Base-by-base conservation (phyloP, 2,888 invertebrate species). In the Anthoptus insignis region DNA sequence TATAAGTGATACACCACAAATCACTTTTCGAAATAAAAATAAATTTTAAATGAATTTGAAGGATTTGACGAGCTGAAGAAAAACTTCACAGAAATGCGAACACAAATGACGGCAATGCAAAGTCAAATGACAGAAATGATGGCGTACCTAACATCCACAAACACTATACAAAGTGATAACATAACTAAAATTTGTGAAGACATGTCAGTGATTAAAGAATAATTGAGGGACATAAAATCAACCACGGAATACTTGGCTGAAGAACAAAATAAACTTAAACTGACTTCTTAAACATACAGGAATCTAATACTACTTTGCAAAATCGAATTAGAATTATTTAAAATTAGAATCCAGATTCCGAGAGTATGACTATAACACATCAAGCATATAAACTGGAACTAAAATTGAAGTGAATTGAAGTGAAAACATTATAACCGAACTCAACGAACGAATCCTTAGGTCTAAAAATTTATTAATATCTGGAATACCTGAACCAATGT, bases 401-500 rank as follows among this genome's bases (percentile, higher is more conserved):
- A 27, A 27, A 27, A 27, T 27, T 3, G 27, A 39, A 45, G 27
- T 21, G n/a, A n/a, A n/a, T n/a, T n/a, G n/a, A 19, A 22, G 29
- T 24, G 59, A 53, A 3, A 16, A 49, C 11, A 49, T 59, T 16
- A 22, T 53, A 21, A 21, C 14, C 6, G 53, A 53, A 53, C 19
- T 53, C 13, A 34, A 34, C 6, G 53, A 53, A 14, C 32, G 53
- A 2, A 21, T 7, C 13, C n/a, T n/a, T 3, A 53, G 66, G 45
- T 27, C 32, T 11, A 67, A 64, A 50, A 67, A 65, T 39, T 6
- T 65, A n/a, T 29, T 67, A 21, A 24, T 68, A 34, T 19, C 54
- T 21, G 58, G 65, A 14, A 59, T 68, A 29, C 34, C 58, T 6
- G 68, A 68, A 53, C 24, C 57, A 29, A 19, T 34, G 14, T 42